A percentile compares a stretch with the other conserved stretches of the same genome.
phyloP scores from a whole-genome alignment of 1,140 invertebrate genomes.

The Acromyrmex charruanus region DNA sequence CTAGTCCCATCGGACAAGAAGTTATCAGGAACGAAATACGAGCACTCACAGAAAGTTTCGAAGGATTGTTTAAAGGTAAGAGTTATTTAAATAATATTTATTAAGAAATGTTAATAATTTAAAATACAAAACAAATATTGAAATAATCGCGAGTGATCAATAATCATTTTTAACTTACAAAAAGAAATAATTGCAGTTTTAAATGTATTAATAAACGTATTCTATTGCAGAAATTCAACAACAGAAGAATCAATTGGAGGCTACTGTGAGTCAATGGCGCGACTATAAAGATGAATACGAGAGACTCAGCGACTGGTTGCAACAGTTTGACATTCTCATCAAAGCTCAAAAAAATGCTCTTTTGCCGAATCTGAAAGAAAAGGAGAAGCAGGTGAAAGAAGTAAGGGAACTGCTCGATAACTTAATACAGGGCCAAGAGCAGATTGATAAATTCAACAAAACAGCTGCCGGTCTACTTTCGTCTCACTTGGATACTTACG shows the following conservation, averaged over 20 bases:
- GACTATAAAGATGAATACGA: slow-evolving; percentile 98
- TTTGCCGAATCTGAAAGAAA: slow-evolving; percentile 93
- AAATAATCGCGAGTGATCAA: background rate
- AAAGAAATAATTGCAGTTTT: slow-evolving; percentile 2
- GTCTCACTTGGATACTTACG: slow-evolving; percentile 95
- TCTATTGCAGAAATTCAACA: slow-evolving; percentile 90
- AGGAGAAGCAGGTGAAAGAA: slow-evolving; percentile 93
- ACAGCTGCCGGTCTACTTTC: slow-evolving; percentile 91
- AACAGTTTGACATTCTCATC: slow-evolving; percentile 96
- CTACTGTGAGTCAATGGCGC: slow-evolving; percentile 93
- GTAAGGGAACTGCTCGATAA: slow-evolving; percentile 92
- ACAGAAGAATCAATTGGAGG: slow-evolving; percentile 94
- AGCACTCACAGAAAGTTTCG: slow-evolving; percentile 94
- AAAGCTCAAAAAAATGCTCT: slow-evolving; percentile 96
- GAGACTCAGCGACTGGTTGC: slow-evolving; percentile 96
- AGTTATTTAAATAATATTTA: slow-evolving; percentile 9
- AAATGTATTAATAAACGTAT: slow-evolving; percentile 23
- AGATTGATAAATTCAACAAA: slow-evolving; percentile 94
- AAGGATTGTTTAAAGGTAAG: slow-evolving; percentile 91
- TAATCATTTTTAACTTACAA: background rate
- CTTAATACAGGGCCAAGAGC: slow-evolving; percentile 92
- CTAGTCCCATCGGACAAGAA: slow-evolving; percentile 92
- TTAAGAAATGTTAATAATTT: background rate
- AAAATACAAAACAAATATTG: background rate
- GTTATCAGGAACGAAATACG: slow-evolving; percentile 94